These are phyloP conservation scores for Villa cingulata DNA, from an alignment of 2,888 invertebrate genomes.

Conservation along the genomic window DNA sequence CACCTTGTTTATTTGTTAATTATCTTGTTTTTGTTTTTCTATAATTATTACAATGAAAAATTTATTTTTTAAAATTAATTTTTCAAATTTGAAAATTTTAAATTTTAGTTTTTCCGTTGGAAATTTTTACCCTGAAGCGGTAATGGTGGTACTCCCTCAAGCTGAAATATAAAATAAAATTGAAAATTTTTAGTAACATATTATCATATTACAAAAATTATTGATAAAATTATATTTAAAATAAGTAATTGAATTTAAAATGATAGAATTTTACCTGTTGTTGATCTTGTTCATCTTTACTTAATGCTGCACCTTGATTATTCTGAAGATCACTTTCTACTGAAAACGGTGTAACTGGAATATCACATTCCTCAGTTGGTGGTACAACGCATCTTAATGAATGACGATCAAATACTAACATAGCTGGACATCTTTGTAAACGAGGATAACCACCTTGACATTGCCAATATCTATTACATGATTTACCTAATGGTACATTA, in stretches of 20 bases:
- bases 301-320: slow-evolving; percentile 8
- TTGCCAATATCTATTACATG: slow-evolving; percentile 89
- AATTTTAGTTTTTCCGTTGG: slow-evolving; percentile 16
- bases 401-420: slow-evolving; percentile 74
- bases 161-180: slow-evolving; percentile 17
- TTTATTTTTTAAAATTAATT: no score
- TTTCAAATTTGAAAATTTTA: no score
- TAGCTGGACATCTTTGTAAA: slow-evolving; percentile 78
- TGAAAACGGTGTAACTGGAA: slow-evolving; percentile 60
- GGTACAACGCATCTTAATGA: slow-evolving; percentile 76
- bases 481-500: slow-evolving; percentile 80
- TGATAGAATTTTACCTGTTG: slow-evolving; percentile 10
- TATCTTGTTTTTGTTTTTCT: no score
- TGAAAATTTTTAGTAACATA: slow-evolving; percentile 3
- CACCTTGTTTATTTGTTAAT: no score
- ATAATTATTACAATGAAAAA: no score
- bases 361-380: slow-evolving; percentile 78
- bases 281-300: slow-evolving; percentile 12
- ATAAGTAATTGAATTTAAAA: no score
- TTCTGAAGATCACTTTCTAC: slow-evolving; percentile 39
- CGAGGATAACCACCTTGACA: slow-evolving; percentile 88
- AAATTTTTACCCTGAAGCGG: slow-evolving; percentile 26
- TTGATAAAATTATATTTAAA: slow-evolving; percentile 11
- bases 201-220: not conserved
- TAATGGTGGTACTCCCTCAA: slow-evolving; percentile 24